Evolutionary conservation across 2,113 vertebrate species (phyloP), one percentile per base, ranked within the genome.

Genomic region (Nerophis lumbriciformis): DNA sequence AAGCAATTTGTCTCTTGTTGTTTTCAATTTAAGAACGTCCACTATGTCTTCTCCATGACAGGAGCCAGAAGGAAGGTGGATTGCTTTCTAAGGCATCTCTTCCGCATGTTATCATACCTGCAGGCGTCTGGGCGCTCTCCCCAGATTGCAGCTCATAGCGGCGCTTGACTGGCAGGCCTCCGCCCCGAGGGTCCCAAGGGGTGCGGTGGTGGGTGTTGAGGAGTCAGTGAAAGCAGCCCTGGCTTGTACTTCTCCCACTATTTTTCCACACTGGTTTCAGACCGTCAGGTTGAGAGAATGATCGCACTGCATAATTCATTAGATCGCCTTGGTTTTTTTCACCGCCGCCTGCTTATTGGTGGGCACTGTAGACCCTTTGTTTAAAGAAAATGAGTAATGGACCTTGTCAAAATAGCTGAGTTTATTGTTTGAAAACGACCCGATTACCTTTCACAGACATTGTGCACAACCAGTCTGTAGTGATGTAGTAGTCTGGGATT

Each of bases 131-230:
- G 53, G 69, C 53, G 67, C 76, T 82, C 77, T 88, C 73, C 78
- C 80, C 77, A 88, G 87, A 90, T 89, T 88, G 84, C 81, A 84
- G 84, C 80, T 75, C 74, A 78, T 81, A 76, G 76, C 76, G 79
- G 75, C 45, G 53, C 72, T 85, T 90, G 89, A 91, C 83, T 90
- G 88, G 87, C 90, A 87, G 81, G 84, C 78, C 74, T 78, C 85
- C 86, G 85, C 83, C 86, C 81, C 73, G 50, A 75, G 68, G 65
- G 78, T 83, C 86, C 84, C 83, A 59, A 16, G 78, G 81, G 85
- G 79, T 49, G 75, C 67, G 70, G 57, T 66, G 68, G 75, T 72
- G 44, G 6, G 73, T 28, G 28, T 28, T 28, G 28, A 62, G 79
- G 72, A 72, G 86, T 86, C 86, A 89, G 83, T 81, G 79, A 83